Conservation (phyloP, 1,140 invertebrate species). For the Drosophila mojavensis region DNA sequence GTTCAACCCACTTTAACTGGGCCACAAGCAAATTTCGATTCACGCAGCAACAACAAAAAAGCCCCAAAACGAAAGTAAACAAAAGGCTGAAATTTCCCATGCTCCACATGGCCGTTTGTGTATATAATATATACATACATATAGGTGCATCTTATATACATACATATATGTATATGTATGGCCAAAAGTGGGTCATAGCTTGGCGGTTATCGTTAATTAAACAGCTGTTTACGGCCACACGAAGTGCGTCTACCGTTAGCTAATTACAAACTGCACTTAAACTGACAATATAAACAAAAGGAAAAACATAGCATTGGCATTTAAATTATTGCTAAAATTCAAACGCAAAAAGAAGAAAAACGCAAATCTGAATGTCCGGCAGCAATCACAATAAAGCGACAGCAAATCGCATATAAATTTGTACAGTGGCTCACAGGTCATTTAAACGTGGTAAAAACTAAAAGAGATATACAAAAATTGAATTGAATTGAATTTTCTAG, state of each 20-base stretch:
- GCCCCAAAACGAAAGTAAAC: conserved; percentile 46
- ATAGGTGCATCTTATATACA: conserved; percentile 7
- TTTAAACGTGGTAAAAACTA: too few species aligned
- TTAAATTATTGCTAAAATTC: conserved; percentile 8
- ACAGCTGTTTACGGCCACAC: background rate
- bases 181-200: conserved; percentile 59
- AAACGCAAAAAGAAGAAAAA: conserved; percentile 26
- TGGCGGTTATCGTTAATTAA: conserved; percentile 25
- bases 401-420: too few species aligned
- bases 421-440: background rate
- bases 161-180: conserved; percentile 36
- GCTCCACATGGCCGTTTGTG: conserved; percentile 21
- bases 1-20: conserved; percentile 21
- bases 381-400: conserved; percentile 1
- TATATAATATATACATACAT: conserved; percentile 5
- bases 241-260: conserved; percentile 14
- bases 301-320: conserved; percentile 15
- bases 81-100: conserved; percentile 44
- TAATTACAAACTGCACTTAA: conserved; percentile 9
- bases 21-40: conserved; percentile 35
- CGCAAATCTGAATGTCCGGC: conserved; percentile 16
- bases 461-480: too few species aligned
- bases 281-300: background rate
- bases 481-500: too few species aligned
- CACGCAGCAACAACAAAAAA: conserved; percentile 14